Base-by-base conservation (phyloP, 2,888 invertebrate genomes). In the Cancer borealis region DNA sequence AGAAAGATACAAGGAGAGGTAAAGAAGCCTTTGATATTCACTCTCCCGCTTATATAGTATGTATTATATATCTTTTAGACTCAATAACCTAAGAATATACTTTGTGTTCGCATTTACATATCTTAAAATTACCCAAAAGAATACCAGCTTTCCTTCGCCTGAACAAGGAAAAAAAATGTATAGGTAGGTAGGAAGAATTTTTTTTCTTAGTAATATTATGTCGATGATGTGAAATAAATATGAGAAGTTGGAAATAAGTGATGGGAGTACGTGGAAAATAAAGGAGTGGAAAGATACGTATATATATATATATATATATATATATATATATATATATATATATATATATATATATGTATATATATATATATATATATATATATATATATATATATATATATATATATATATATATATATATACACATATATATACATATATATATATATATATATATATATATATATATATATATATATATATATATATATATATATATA, bases 71-170 rank as follows among this genome's bases (percentile, higher is more conserved):
- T n/a, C 39, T 3, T n/a, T 12, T 39, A n/a, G 14, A 39, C 14
- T 84, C 84, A 84, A 30, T 84, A 84, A 2, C 73, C 84, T 30
- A 1, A 30, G 39, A 30, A 10, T 84, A 14, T 84, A 39, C 84
- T 14, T 84, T 39, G 39, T 84, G 84, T 39, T 12, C 39, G 30
- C 39, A 84, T 84, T 84, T 84, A 84, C 84, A 84, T 84, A 84
- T 14, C 17, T 73, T 30, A 10, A 84, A 84, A 84, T 84, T 84
- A 84, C 84, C 26, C 17, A 3, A 3, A 30, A 4, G 14, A 30
- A n/a, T 10, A 30, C 14, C 0, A 39, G 3, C n/a, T 73, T 39
- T 14, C 84, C 39, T 39, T 84, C 14, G 84, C 39, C 39, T 3
- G 14, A 6, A 26, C 73, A 73, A 8, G 73, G 54, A 54, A 8